Base-by-base conservation (phyloP, 1,140 invertebrate species). In the Proales similis region DNA sequence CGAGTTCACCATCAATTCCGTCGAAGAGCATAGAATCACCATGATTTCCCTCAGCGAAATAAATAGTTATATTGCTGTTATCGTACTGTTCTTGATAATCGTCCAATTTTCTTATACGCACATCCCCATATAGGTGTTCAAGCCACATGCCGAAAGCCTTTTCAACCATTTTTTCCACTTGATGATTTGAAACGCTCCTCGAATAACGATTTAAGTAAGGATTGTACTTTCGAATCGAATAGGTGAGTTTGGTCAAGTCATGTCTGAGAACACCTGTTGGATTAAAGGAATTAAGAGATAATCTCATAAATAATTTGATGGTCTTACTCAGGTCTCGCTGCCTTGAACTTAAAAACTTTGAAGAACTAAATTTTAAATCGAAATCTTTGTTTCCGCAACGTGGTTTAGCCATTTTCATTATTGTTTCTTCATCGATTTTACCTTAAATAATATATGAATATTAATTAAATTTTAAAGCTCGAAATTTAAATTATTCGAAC, bases 381-480 rank as follows among this genome's bases (percentile, higher is more conserved):
- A 57, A 57, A 24, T 57, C 51, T 24, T 57, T 57, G n/a, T 57
- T 57, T 19, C 51, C 51, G 45, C 51, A 57, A 29, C 51, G 39
- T 57, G 51, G 51, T 17, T 57, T 57, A 12, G 51, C 51, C 51
- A 57, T 57, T 43, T 57, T 57, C 51, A 57, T 57, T 22, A 57
- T 57, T 11, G 51, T 57, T 14, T 57, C 51, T 14, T 57, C 51
- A 20, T 57, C 51, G 30, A 57, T 57, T 39, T 57, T 57, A 26
- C 51, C n/a, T n/a, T n/a, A n/a, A n/a, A n/a, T n/a, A n/a, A n/a
- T n/a, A n/a, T n/a, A n/a, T n/a, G n/a, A n/a, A n/a, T n/a, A n/a
- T n/a, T n/a, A n/a, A n/a, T n/a, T n/a, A n/a, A n/a, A n/a, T n/a
- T n/a, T n/a, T n/a, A n/a, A n/a, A n/a, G n/a, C n/a, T n/a, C n/a